Conservation (phyloP, 2,113 vertebrate species). For the Mobula birostris region DNA sequence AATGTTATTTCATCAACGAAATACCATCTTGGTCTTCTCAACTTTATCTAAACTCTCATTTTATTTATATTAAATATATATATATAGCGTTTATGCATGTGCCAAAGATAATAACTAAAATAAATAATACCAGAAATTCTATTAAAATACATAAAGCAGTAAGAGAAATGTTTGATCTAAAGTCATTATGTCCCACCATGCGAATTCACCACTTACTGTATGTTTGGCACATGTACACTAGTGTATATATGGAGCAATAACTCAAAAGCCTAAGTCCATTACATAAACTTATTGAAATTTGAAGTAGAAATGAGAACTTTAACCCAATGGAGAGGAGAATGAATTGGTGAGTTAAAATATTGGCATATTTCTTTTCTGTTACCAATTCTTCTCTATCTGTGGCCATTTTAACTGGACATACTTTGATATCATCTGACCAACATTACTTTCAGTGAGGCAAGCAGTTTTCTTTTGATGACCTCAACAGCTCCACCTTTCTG, state of each 20-base stretch:
- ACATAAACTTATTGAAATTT: background rate
- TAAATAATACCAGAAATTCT: background rate
- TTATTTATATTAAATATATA: no score
- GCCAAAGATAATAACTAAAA: background rate
- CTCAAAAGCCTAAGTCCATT: background rate
- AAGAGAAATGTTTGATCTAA: background rate
- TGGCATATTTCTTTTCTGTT: background rate
- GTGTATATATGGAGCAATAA: background rate
- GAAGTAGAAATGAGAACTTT: background rate
- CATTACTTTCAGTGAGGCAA: background rate
- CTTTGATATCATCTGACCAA: background rate
- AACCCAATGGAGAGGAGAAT: background rate
- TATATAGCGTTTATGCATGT: background rate
- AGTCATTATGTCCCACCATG: background rate
- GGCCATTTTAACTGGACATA: background rate
- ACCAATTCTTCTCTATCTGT: background rate
- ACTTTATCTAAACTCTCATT: background rate
- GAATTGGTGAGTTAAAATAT: background rate
- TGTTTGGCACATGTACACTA: background rate
- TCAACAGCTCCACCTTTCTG: background rate
- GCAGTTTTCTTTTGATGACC: background rate
- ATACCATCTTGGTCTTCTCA: background rate
- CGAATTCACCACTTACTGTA: background rate
- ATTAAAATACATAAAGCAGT: background rate
- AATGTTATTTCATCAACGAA: background rate